Evolutionary conservation across 2,113 vertebrate genomes (phyloP).

Genomic region (Globicephala melas): DNA sequence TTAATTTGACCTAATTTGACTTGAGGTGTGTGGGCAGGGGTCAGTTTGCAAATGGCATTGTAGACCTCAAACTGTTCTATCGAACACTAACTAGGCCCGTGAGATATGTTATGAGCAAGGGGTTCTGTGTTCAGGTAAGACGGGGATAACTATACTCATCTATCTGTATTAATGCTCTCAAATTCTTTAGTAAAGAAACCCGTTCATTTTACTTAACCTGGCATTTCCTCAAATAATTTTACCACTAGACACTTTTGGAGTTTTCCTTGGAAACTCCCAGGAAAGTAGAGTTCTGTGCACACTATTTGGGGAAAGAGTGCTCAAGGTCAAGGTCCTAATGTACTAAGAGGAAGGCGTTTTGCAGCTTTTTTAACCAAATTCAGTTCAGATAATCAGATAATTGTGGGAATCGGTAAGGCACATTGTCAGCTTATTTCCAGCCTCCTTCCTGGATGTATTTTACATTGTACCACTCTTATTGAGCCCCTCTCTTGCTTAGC

Average conservation of each 20-base stretch:
- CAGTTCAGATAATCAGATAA: background rate
- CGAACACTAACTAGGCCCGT: background rate
- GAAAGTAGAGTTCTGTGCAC: conserved; percentile 20
- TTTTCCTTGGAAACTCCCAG: background rate
- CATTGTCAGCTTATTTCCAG: background rate
- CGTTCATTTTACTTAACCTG: background rate
- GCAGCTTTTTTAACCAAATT: background rate
- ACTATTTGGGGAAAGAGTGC: background rate
- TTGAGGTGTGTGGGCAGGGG: background rate
- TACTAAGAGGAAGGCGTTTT: background rate
- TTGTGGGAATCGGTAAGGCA: background rate
- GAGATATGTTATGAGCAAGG: background rate
- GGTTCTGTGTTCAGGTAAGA: background rate
- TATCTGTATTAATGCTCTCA: background rate
- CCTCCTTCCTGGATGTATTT: background rate
- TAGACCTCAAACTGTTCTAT: background rate
- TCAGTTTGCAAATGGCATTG: background rate
- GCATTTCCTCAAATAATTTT: conserved; percentile 7
- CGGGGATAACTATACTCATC: background rate
- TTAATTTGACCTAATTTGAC: conserved; percentile 27
- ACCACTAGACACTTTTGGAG: background rate
- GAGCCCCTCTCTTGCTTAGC: background rate
- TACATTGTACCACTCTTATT: background rate
- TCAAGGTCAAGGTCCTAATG: background rate
- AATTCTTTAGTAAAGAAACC: background rate